Conservation (phyloP, 2,797 vertebrate species). For the Enteromius treurensis region DNA sequence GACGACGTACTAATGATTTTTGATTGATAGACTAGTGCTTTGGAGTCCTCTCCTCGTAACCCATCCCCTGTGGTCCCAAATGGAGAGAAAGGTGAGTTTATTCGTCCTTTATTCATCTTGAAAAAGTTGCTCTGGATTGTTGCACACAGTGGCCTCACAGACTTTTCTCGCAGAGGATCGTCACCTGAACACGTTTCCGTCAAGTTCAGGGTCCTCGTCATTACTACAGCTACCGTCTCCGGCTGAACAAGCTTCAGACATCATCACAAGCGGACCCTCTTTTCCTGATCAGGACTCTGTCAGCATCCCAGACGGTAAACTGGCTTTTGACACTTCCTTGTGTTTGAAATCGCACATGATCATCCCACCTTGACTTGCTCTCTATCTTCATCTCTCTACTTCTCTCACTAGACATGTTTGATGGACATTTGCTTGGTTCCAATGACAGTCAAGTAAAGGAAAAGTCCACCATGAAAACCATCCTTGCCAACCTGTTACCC, state of each 20-base stretch:
- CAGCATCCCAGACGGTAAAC: constrained; percentile 88
- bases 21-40: constrained; percentile 77
- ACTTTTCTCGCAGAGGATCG: constrained; percentile 85
- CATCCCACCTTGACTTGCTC: not conserved
- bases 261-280: constrained; percentile 70
- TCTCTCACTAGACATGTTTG: constrained; percentile 87
- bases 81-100: constrained; percentile 89
- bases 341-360: not conserved
- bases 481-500: constrained; percentile 95
- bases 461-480: constrained; percentile 99
- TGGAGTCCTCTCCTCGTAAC: constrained; percentile 94
- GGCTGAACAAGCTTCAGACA: constrained; percentile 82
- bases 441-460: constrained; percentile 97
- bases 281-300: constrained; percentile 85
- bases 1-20: not conserved
- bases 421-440: constrained; percentile 91
- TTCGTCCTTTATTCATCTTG: not conserved
- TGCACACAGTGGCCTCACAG: not conserved
- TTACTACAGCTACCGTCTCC: constrained; percentile 86
- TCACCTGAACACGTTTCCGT: constrained; percentile 84
- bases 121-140: not conserved
- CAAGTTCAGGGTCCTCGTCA: constrained; percentile 79
- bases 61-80: constrained; percentile 91
- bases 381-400: not conserved
- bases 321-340: not conserved